Evolutionary conservation across 2,797 vertebrate genomes (phyloP).

Genomic region (Pitangus sulphuratus): DNA sequence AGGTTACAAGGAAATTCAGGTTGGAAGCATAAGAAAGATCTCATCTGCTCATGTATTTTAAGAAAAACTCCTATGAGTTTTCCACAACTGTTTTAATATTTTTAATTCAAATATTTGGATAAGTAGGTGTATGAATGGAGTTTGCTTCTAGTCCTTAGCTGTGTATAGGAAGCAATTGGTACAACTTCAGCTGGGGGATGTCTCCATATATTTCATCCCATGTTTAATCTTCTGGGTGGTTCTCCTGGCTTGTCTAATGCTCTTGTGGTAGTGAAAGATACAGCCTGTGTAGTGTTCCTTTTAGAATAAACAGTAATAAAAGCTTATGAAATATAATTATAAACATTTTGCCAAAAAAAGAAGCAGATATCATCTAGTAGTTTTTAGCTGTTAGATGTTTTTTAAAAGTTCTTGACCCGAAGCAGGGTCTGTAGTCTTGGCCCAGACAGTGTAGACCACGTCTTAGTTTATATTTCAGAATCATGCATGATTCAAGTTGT

Average conservation of each 20-base stretch:
- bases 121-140: neutral
- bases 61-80: neutral
- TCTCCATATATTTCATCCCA: neutral
- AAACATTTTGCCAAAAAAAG: neutral
- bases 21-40: neutral
- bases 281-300: neutral
- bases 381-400: neutral
- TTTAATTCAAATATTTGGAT: neutral
- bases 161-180: neutral
- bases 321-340: neutral
- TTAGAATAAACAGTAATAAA: neutral
- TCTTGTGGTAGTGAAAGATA: neutral
- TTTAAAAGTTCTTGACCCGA: neutral
- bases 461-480: conserved; percentile 4
- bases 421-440: neutral
- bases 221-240: neutral
- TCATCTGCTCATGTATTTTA: neutral
- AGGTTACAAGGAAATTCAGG: neutral
- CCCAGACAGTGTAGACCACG: neutral
- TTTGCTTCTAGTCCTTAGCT: neutral
- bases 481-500: neutral
- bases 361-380: neutral
- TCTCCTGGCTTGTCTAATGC: neutral
- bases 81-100: neutral
- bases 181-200: neutral